Conservation (phyloP, 1,140 invertebrate species). For the Colletes latitarsis region DNA sequence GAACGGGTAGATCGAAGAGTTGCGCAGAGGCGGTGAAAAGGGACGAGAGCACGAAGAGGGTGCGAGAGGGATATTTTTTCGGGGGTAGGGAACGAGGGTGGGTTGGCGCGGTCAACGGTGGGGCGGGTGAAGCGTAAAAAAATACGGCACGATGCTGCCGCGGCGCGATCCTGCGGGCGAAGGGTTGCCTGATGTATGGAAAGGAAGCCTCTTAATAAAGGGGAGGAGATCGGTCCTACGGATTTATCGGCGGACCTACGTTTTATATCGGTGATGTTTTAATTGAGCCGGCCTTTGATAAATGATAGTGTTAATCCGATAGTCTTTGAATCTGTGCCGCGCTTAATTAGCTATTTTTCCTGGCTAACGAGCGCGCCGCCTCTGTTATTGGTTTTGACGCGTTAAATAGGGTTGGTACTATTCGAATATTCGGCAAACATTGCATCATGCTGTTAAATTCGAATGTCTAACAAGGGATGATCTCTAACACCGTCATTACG, state of each 20-base stretch:
- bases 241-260: constrained; percentile 56
- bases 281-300: constrained; percentile 49
- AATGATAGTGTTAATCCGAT: constrained; percentile 50
- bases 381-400: not conserved
- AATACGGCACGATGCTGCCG: constrained; percentile 57
- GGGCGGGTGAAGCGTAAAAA: constrained; percentile 53
- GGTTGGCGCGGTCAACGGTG: constrained; percentile 57
- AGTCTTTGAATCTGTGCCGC: constrained; percentile 16
- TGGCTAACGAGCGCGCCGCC: no score
- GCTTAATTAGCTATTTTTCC: constrained; percentile 21
- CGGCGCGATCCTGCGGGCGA: constrained; percentile 62
- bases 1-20: constrained; percentile 21
- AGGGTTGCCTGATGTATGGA: constrained; percentile 67
- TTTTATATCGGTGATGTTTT: constrained; percentile 59
- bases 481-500: no score
- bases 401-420: not conserved
- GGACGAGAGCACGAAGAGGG: constrained; percentile 45
- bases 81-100: constrained; percentile 46
- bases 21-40: constrained; percentile 44
- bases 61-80: constrained; percentile 39
- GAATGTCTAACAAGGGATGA: no score
- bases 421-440: no score
- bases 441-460: no score
- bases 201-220: constrained; percentile 71
- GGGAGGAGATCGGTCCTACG: constrained; percentile 46